Evolutionary conservation across 2,797 vertebrate species (phyloP), one percentile per base, ranked within the genome.

Genomic region (Trichosurus vulpecula): DNA sequence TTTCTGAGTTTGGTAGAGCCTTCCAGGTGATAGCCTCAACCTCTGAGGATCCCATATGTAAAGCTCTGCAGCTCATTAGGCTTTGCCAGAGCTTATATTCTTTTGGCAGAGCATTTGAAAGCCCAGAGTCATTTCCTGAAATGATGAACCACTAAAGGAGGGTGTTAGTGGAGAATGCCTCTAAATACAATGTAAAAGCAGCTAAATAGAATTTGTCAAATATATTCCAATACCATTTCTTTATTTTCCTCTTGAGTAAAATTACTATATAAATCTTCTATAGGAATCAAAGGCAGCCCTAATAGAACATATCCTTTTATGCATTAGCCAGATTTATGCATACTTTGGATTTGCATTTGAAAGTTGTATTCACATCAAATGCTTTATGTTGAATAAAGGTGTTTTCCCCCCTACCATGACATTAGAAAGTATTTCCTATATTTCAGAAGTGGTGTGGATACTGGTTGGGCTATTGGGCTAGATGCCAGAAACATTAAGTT

Each of bases 291-390:
- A 93, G 91, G 90, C 52, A 74, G 52, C 54, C 57, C 92, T 31
- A 41, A 55, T 0, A 51, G 96, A 74, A 90, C 52, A 11, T 31
- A n/a, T 91, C 53, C 92, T 97, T 93, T 93, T 91, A 11, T 0
- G 57, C 6, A 0, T 94, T 66, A 41, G 51, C 81, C 61, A 53
- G 92, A 89, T 54, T 51, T 52, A 6, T 53, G 92, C 90, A 54
- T n/a, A 81, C 93, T 94, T 92, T 22, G 12, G 91, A 93, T 95
- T 93, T 95, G 94, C 93, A 90, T 93, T 95, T 55, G 91, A 96
- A 96, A 96, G 93, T 55, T 54, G 74, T 94, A 95, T 96, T 61
- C 31, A 61, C 12, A 35, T 61, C 31, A 61, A 61, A 13, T 61
- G 31, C 1, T 61, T 61, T 35, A 14, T 35, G 25, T 14, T 31